Percentiles rank a stretch among this genome's conserved stretches.
These are phyloP conservation scores for Cyanoramphus novaezelandiae DNA, from an alignment of 2,113 vertebrate genomes.

Conservation along the genomic window DNA sequence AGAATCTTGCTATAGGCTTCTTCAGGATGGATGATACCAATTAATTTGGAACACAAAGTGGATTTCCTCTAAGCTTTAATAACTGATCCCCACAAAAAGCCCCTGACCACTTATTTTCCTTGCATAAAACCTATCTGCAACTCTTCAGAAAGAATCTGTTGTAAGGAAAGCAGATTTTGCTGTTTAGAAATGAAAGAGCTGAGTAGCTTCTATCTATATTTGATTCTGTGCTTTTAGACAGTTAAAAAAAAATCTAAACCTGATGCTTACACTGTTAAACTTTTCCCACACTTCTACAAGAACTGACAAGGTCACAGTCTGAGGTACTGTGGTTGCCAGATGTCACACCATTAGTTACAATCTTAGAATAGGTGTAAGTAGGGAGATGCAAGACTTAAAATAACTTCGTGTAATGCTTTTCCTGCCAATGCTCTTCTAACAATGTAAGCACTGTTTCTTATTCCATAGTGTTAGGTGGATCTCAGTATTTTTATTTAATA, in stretches of 20 bases:
- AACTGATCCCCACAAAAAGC: not conserved
- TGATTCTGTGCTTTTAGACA: slow-evolving; percentile 6
- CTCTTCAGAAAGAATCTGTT: not conserved
- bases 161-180: not conserved
- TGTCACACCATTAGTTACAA: slow-evolving; percentile 48
- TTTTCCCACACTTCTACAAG: slow-evolving; percentile 42
- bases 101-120: not conserved
- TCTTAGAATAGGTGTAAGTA: slow-evolving; percentile 28
- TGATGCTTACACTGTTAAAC: slow-evolving; percentile 1
- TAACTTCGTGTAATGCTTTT: not conserved
- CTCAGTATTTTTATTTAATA: not conserved
- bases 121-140: not conserved
- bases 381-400: slow-evolving; percentile 32
- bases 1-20: not conserved
- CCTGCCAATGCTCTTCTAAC: not conserved
- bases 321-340: slow-evolving; percentile 54
- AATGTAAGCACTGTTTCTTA: not conserved
- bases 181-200: not conserved
- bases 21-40: not conserved
- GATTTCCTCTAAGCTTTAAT: not conserved
- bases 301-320: slow-evolving; percentile 40
- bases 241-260: not conserved
- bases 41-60: not conserved
- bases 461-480: not conserved
- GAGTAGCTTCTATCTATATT: slow-evolving; percentile 15